A percentile compares a stretch with the other conserved stretches of the same genome.
Evolutionary conservation across 2,797 vertebrate genomes (phyloP).

Genomic region (Leptoclinus maculatus): DNA sequence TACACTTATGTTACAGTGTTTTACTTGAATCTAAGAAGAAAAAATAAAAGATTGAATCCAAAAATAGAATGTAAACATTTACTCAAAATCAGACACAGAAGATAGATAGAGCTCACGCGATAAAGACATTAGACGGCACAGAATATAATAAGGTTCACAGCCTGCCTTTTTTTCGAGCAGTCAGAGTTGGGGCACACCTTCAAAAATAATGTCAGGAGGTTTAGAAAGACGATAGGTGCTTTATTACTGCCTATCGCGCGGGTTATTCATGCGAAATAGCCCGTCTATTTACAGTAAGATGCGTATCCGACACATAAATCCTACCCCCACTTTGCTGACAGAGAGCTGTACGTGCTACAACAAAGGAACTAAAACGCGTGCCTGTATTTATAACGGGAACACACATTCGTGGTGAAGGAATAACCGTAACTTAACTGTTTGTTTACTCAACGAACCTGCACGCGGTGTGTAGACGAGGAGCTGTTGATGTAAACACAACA

Average conservation of each 20-base stretch:
- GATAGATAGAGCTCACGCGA: not conserved
- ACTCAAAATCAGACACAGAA: not conserved
- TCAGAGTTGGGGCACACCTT: not conserved
- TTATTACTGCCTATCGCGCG: not conserved
- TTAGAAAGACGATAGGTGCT: not conserved
- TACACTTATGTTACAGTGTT: not conserved
- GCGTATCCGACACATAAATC: conserved; percentile 7
- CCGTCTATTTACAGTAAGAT: conserved; percentile 3
- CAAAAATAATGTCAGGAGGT: not conserved
- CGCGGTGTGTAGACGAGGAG: conserved; percentile 35
- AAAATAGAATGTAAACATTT: not conserved
- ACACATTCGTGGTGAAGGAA: not conserved
- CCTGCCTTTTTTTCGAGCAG: not conserved
- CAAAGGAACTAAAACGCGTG: not conserved
- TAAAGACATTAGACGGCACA: not conserved
- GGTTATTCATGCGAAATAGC: not conserved
- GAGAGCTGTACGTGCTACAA: not conserved
- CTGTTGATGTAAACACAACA: conserved; percentile 73
- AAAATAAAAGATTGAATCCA: not conserved
- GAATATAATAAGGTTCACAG: not conserved
- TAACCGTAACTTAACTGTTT: not conserved
- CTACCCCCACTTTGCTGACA: conserved; percentile 31
- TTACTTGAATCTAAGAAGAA: not conserved
- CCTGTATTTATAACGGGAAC: not conserved
- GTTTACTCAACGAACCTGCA: conserved; percentile 30